Evolutionary conservation across 1,140 invertebrate genomes (phyloP).

Genomic region (Pseudomyrmex flavicornis): DNA sequence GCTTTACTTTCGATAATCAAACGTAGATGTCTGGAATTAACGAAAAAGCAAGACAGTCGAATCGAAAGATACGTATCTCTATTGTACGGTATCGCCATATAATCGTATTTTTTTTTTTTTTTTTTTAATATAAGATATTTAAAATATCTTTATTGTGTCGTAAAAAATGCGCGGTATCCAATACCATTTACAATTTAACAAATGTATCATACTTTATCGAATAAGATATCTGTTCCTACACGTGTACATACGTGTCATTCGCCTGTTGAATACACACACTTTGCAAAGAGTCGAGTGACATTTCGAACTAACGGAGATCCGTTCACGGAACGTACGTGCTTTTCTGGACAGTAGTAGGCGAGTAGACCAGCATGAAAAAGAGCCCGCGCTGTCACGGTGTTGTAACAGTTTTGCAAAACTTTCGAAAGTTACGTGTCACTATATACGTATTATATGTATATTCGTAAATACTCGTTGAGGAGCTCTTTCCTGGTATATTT

Average conservation of each 20-base stretch:
- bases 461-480: conserved; percentile 15
- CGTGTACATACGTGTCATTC: not conserved
- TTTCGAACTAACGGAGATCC: conserved; percentile 64
- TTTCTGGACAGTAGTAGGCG: conserved; percentile 17
- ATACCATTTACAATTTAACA: not conserved
- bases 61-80: not conserved
- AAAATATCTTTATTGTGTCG: not conserved
- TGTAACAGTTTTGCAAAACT: conserved; percentile 52
- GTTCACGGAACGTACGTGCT: conserved; percentile 69
- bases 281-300: conserved; percentile 64
- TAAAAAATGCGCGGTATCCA: not conserved
- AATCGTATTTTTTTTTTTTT: not conserved
- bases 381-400: not conserved
- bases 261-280: conserved; percentile 28
- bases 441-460: conserved; percentile 26
- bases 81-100: not conserved
- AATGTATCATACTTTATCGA: not conserved
- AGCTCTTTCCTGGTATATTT: conserved; percentile 22
- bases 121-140: not conserved
- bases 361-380: conserved; percentile 1
- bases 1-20: not conserved
- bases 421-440: conserved; percentile 28
- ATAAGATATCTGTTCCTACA: not conserved
- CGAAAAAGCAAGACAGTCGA: no score
- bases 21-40: not conserved